Evolutionary conservation across 2,113 vertebrate genomes (phyloP), one percentile per base, ranked within the genome.

Genomic region (Furnarius figulus): DNA sequence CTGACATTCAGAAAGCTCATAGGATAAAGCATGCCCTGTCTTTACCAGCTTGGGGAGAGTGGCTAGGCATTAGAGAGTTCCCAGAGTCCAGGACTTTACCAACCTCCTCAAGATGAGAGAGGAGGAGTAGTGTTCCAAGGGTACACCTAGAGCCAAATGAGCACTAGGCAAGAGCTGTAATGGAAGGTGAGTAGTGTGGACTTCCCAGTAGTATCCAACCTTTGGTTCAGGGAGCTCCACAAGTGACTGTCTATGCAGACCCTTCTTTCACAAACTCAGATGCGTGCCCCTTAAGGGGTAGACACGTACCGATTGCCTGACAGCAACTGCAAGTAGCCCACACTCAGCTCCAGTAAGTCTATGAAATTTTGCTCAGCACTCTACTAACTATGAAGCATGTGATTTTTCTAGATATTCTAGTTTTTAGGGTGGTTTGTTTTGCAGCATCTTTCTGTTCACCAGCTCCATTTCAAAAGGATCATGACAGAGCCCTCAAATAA

Each of bases 251-350:
- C 39, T 25, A 3, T 14, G 46, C 7, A 44, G 63, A 71, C 1
- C 1, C 12, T 7, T 58, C 47, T 63, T 53, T 28, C 37, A 61
- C 39, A 79, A 75, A n/a, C n/a, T 70, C 58, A 52, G 11, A 65
- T 1, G 0, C 3, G 6, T 19, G 19, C 31, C 31, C n/a, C 39
- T 21, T 25, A 35, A 66, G 44, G 2, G 16, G 52, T 6, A 20
- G 24, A 7, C 0, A 0, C 2, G 11, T 14, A 50, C 11, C 25
- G 8, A 4, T 19, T 2, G 1, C 18, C 23, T 1, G 0, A 27
- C 16, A 74, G 35, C 13, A 61, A 2, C 4, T 40, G 14, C 17
- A 55, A 62, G n/a, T 18, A 35, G 17, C 11, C 8, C 55, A 66
- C 17, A 40, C 2, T 8, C 40, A 89, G 22, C 13, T 83, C 14